A percentile compares a stretch with the other conserved stretches of the same genome.
Conservation (phyloP, 2,797 vertebrate genomes). For the Gymnopithys bicolor region DNA sequence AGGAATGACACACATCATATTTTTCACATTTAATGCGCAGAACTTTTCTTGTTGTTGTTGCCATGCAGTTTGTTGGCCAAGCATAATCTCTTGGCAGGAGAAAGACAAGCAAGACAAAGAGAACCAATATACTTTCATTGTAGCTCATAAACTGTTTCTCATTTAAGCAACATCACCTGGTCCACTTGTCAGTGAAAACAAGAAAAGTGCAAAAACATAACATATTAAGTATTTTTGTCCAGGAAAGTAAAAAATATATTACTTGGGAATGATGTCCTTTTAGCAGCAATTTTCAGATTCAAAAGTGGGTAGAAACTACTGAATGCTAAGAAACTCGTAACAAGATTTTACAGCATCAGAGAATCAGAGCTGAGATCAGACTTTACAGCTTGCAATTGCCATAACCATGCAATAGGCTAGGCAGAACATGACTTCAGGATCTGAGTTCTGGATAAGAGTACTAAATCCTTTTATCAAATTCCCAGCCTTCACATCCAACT, state of each 20-base stretch:
- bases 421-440: not conserved
- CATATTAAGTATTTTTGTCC: not conserved
- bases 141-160: constrained; percentile 49
- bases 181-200: constrained; percentile 35
- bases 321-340: not conserved
- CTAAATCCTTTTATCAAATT: not conserved
- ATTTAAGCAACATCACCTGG: constrained; percentile 17
- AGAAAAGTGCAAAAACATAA: not conserved
- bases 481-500: not conserved
- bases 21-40: constrained; percentile 35
- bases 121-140: constrained; percentile 22
- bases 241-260: constrained; percentile 43
- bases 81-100: constrained; percentile 28
- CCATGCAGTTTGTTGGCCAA: not conserved
- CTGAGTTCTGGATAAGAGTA: not conserved
- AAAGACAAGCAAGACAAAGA: constrained; percentile 52
- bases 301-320: not conserved
- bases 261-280: constrained; percentile 10
- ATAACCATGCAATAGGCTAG: not conserved
- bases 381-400: not conserved
- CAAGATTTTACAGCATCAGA: not conserved
- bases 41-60: constrained; percentile 27
- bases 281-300: constrained; percentile 21
- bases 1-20: not conserved
- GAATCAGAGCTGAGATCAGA: not conserved